Base-by-base conservation (phyloP, 2,888 invertebrate genomes). In the Baronia brevicornis region DNA sequence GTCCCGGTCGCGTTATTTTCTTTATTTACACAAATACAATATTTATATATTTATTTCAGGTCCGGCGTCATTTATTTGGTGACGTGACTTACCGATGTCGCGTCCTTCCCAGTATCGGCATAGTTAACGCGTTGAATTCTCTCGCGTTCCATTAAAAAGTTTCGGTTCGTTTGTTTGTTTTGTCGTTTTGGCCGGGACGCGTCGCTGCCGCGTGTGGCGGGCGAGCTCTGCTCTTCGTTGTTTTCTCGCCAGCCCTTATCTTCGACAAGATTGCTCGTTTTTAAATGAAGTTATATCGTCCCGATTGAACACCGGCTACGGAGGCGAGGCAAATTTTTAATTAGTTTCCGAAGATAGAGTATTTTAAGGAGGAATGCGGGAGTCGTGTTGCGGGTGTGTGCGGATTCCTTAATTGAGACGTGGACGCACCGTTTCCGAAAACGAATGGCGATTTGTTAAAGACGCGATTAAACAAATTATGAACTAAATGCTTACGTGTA, bases 211-310 rank as follows among this genome's bases (percentile, higher is more conserved):
- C 77, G 79, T 73, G 79, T 72, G 77, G 77, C 69, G 62, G 78
- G 75, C 69, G 63, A 65, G 63, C 66, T 59, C 60, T 65, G 72
- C 69, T 80, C 74, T 79, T 80, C 75, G 80, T 80, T 79, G 80
- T 82, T 80, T 79, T 79, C 82, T 79, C 77, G 63, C 74, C 73
- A 73, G 68, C 54, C 50, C 73, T 84, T 82, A 80, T 82, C 80
- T 77, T 61, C 55, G 68, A 79, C 82, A 80, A 82, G 80, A 80
- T 80, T 78, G 78, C 78, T 77, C 77, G 74, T 80, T 78, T 84
- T 79, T 79, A 80, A 82, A 84, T 84, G 78, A 84, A 84, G 84
- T 82, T 82, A 84, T 82, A 84, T 75, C 73, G 73, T 63, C 69
- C 58, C 77, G 80, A 75, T 79, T 79, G 75, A 75, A 75, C 78